Evolutionary conservation across 2,888 invertebrate species (phyloP), one percentile per base, ranked within the genome.

Genomic region (Hypomecis punctinalis): DNA sequence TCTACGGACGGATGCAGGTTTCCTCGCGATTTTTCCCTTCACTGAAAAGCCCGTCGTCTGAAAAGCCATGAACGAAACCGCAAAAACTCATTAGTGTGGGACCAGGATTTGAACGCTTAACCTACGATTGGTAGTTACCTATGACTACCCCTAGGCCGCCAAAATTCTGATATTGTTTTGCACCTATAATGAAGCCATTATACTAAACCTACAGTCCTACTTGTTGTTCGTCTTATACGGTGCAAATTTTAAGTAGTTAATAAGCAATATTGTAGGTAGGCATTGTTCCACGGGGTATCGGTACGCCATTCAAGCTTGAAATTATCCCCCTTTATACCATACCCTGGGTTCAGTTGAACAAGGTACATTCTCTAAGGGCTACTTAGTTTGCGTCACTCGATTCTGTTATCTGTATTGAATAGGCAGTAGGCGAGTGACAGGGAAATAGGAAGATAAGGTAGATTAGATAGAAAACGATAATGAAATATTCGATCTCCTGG

Each of bases 261-360:
- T 51, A 45, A 45, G 47, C 53, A n/a, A n/a, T 39, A 54, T 62
- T 63, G 51, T 47, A n/a, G n/a, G 23, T 63, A 66, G 56, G 66
- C 68, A 70, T 72, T 70, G 70, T 70, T 66, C 52, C 53, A 52
- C 52, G 42, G 43, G 36, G 67, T 63, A 65, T 65, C 55, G 62
- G 63, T 9, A 54, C 42, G 55, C 68, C 78, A 72, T 66, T 75
- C 76, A 70, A 64, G 75, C 76, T 58, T 78, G 71, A 80, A 81
- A 80, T 82, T 77, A 79, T 75, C 73, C 64, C 70, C 69, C 59
- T 61, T 71, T 71, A 74, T 66, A 51, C 39, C 39, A 53, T 42
- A 69, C 70, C 63, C 65, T 33, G 39, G 13, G 37, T 47, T 10
- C 40, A 40, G 33, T 42, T 36, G 42, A 46, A 37, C 47, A 40